Base-by-base conservation (phyloP, 2,113 vertebrate genomes). In the Polyodon spathula region DNA sequence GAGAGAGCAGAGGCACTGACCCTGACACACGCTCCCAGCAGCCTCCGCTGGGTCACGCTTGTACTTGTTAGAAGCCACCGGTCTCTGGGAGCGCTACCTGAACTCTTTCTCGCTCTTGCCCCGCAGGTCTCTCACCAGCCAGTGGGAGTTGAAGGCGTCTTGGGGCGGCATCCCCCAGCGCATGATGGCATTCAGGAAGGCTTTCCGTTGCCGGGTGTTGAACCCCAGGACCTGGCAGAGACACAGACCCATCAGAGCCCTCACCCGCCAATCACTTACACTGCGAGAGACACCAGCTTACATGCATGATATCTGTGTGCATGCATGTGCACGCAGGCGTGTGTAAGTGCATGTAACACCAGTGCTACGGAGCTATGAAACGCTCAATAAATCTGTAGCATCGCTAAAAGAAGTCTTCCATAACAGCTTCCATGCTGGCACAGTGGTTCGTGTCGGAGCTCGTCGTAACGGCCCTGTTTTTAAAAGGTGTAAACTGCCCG, bases 81-180 rank as follows among this genome's bases (percentile, higher is more conserved):
- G n/a, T n/a, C n/a, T n/a, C n/a, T n/a, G n/a, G 40, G 43, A 8
- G 38, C 42, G 17, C 0, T 72, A 98, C 96, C 96, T 90, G 71
- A 98, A 98, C 71, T 97, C 96, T 16, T 97, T 95, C 80, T 98
- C 95, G 0, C 90, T 98, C 78, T 98, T 98, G 37, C 96, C 96
- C 0, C 93, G 85, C 50, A 98, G 87, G 69, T 98, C 96, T 27
- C 96, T 76, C 42, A 97, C 96, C 66, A 98, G 88, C 96, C 96
- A 98, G 62, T 98, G 95, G 3, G 95, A 98, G 81, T 96, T 98
- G 87, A 98, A 98, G 56, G 96, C 95, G 0, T 98, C 96, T 78
- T 98, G 96, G 1, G 96, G 96, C 0, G 96, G 96, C 96, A 98
- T 98, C 4, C 96, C 96, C 94, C 95, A 98, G 66, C 95, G 92